A percentile compares a stretch with the other conserved stretches of the same genome.
Evolutionary conservation across 2,113 vertebrate species (phyloP).

Genomic region (Apodemus sylvaticus): DNA sequence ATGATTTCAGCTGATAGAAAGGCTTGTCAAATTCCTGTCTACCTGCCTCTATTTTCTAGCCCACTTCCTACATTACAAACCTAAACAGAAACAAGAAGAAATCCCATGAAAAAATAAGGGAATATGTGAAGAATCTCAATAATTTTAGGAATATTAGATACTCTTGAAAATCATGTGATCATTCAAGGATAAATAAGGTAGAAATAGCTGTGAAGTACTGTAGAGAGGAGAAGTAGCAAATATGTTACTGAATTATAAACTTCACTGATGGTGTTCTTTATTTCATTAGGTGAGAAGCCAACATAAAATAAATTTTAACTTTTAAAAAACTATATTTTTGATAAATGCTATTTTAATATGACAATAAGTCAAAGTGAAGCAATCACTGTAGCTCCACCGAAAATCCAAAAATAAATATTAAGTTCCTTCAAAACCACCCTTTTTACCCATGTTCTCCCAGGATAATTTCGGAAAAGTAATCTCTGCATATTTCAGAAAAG

Average conservation of each 20-base stretch:
- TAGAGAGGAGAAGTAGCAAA: background rate
- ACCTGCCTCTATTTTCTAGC: background rate
- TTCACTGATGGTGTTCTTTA: background rate
- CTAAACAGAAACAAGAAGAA: background rate
- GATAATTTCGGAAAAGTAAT: slow-evolving; percentile 49
- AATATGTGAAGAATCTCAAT: slow-evolving; percentile 44
- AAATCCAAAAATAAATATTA: background rate
- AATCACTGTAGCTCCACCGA: background rate
- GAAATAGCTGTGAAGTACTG: background rate
- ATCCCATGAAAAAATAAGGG: background rate
- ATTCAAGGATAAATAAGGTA: background rate
- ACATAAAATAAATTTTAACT: background rate
- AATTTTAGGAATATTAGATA: background rate
- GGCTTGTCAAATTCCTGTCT: background rate
- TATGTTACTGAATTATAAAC: background rate
- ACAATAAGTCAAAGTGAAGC: background rate
- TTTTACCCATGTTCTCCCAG: slow-evolving; percentile 46
- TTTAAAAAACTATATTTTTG: background rate
- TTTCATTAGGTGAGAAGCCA: background rate
- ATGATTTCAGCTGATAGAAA: background rate
- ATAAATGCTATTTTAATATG: background rate
- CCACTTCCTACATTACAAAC: background rate
- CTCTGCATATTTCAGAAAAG: slow-evolving; percentile 29
- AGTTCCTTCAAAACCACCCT: slow-evolving; percentile 64
- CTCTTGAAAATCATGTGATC: background rate